Conservation (phyloP, 1,140 invertebrate genomes). For the Drosophila ohnishii region DNA sequence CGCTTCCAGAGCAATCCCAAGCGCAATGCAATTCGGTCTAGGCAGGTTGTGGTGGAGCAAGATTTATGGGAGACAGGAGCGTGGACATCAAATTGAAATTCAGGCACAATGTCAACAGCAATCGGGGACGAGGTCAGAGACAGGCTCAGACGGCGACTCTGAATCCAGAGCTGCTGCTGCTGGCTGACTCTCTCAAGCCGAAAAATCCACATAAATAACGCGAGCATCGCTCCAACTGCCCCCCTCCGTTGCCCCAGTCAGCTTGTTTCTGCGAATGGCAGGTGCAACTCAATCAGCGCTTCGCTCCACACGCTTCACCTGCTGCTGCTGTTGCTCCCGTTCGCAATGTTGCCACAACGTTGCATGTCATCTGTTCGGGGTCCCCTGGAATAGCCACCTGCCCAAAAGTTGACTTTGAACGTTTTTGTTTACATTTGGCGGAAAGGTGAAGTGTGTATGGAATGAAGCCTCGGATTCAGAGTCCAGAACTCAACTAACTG, state of each 20-base stretch:
- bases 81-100: slow-evolving; percentile 71
- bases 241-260: slow-evolving; percentile 15
- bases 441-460: slow-evolving; percentile 56
- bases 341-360: slow-evolving; percentile 37
- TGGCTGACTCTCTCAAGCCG: slow-evolving; percentile 17
- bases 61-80: slow-evolving; percentile 71
- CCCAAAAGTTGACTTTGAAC: slow-evolving; percentile 57
- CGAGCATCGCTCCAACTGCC: slow-evolving; percentile 41
- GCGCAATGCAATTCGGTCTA: slow-evolving; percentile 30
- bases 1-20: slow-evolving; percentile 12
- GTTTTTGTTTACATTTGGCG: slow-evolving; percentile 53
- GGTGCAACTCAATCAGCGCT: slow-evolving; percentile 80
- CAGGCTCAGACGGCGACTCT: slow-evolving; percentile 24
- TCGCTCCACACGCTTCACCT: slow-evolving; percentile 18
- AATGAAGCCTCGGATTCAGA: slow-evolving; percentile 8
- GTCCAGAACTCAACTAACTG: slow-evolving; percentile 44
- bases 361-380: slow-evolving; percentile 57
- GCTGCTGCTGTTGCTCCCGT: not conserved
- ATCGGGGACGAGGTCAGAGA: slow-evolving; percentile 51
- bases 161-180: slow-evolving; percentile 14
- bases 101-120: slow-evolving; percentile 74
- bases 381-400: slow-evolving; percentile 44
- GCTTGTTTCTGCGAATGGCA: slow-evolving; percentile 82
- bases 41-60: slow-evolving; percentile 25
- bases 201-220: slow-evolving; percentile 79